These are phyloP conservation scores for Clarias laeviceps DNA, from an alignment of 2,797 vertebrate species.

Conservation along the genomic window DNA sequence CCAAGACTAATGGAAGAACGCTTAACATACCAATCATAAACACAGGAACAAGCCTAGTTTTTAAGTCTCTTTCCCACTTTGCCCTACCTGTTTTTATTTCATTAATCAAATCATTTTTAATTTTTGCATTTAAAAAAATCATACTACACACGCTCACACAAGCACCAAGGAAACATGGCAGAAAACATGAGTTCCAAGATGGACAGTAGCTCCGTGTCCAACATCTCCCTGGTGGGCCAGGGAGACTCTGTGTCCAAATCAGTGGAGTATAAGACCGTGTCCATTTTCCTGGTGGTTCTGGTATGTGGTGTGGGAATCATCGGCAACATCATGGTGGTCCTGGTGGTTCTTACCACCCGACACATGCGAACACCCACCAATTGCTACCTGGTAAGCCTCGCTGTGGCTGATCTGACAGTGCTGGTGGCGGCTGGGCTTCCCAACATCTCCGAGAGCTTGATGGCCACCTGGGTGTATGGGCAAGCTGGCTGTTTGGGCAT, in stretches of 20 bases:
- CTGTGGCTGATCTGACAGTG: constrained; percentile 80
- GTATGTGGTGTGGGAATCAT: constrained; percentile 78
- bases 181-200: constrained; percentile 72
- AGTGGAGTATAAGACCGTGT: constrained; percentile 78
- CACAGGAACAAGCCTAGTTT: constrained; percentile 1
- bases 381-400: constrained; percentile 83
- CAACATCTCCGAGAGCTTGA: constrained; percentile 79
- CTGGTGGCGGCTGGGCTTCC: constrained; percentile 81
- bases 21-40: constrained; percentile 16
- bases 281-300: constrained; percentile 80
- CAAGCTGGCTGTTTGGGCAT: constrained; percentile 78
- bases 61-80: neutral
- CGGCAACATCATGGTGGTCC: constrained; percentile 82
- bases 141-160: neutral
- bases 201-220: constrained; percentile 70
- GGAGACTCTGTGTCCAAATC: constrained; percentile 59
- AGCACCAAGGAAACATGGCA: constrained; percentile 59
- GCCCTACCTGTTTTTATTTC: neutral
- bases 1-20: constrained; percentile 31
- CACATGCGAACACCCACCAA: constrained; percentile 84
- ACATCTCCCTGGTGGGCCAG: constrained; percentile 71
- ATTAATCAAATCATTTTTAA: neutral
- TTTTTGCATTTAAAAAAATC: neutral
- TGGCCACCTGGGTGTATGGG: constrained; percentile 78
- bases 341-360: constrained; percentile 78